Evolutionary conservation across 2,113 vertebrate genomes (phyloP), one percentile per base, ranked within the genome.

Genomic region (Paramormyrops kingsleyae): DNA sequence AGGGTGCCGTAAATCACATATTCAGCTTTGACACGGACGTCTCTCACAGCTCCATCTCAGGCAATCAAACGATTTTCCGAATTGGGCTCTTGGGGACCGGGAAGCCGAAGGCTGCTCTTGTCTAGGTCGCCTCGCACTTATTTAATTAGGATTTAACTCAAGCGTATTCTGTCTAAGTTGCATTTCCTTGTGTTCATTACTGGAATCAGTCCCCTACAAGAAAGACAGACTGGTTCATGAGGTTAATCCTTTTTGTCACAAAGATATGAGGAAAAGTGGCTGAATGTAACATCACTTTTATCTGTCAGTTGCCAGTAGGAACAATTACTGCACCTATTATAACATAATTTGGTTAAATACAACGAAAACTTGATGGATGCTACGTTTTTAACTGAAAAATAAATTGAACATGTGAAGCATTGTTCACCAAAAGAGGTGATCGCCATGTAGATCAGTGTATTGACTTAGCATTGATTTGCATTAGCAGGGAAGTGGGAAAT

Each of bases 111-210:
- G 89, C 87, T 59, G 27, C 85, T 66, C 56, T 15, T 24, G 35
- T 87, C 53, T 80, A 50, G 88, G 90, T 89, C 89, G 83, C 88
- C 88, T 7, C 56, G 15, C 74, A 86, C 88, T 62, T 90, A 89
- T 88, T 90, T 91, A 90, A 91, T 90, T 90, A 88, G 74, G 80
- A 87, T 91, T 70, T 86, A 50, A 59, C 46, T n/a, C 80, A 77
- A 66, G 88, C 77, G 70, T 83, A 53, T 89, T 89, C 87, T 39
- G 19, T 83, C 15, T 44, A 66, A 50, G 62, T 80, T 86, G 12
- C 83, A 27, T 46, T 9, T 56, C 39, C 47, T 47, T 7, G 53
- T n/a, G 50, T 47, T 24, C 50, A 62, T 44, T 83, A 83, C 52
- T 27, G 17, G 87, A 87, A 86, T 39, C 80, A 77, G 89, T 46